These are phyloP conservation scores for Desmodus rotundus DNA, from an alignment of 2,113 vertebrate species.

Conservation along the genomic window DNA sequence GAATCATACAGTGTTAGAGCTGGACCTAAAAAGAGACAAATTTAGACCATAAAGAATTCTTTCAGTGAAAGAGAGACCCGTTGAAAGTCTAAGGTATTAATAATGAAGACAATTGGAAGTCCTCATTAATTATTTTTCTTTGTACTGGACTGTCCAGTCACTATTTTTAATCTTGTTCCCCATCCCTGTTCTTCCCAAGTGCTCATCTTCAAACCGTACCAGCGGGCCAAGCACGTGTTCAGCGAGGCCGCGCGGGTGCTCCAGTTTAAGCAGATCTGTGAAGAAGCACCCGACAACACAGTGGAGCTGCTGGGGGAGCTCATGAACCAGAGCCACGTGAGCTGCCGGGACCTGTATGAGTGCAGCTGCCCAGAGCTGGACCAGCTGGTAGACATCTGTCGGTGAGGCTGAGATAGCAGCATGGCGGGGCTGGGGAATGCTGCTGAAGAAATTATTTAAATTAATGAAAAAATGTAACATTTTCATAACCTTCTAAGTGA, in stretches of 20 bases:
- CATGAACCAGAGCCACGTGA: slow-evolving; percentile 94
- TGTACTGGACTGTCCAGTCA: background rate
- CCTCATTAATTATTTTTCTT: background rate
- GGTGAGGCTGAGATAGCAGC: slow-evolving; percentile 84
- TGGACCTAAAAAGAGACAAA: background rate
- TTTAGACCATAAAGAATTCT: background rate
- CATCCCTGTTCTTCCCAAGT: slow-evolving; percentile 75
- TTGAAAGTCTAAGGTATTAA: background rate
- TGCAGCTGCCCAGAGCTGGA: slow-evolving; percentile 97
- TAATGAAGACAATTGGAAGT: background rate
- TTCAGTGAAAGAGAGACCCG: background rate
- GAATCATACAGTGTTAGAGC: background rate
- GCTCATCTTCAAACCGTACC: slow-evolving; percentile 89
- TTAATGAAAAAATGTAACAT: slow-evolving; percentile 55
- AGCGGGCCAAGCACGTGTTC: slow-evolving; percentile 94
- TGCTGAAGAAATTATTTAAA: slow-evolving; percentile 53
- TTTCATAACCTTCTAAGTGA: slow-evolving; percentile 67
- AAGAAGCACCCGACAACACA: slow-evolving; percentile 80
- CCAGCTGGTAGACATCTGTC: slow-evolving; percentile 92
- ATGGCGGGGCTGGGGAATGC: background rate
- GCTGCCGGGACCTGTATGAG: slow-evolving; percentile 95
- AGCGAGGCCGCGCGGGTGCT: slow-evolving; percentile 92
- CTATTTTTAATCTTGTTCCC: background rate
- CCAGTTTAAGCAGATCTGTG: slow-evolving; percentile 89
- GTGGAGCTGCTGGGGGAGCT: slow-evolving; percentile 89